Conservation (phyloP, 2,113 vertebrate species). For the Orientallactaga bullata region DNA sequence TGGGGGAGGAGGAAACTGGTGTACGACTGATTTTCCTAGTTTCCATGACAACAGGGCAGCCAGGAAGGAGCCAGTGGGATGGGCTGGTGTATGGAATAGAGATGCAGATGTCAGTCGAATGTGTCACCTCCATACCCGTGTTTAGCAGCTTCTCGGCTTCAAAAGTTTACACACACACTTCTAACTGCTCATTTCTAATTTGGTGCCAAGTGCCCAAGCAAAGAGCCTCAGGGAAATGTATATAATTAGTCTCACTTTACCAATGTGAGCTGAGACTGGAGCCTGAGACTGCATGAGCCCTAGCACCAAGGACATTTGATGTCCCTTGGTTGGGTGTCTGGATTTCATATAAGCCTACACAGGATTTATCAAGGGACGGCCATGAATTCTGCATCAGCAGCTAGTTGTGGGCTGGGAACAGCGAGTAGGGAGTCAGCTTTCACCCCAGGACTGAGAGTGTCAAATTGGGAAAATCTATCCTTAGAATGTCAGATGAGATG, state of each 20-base stretch:
- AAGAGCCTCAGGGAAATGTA: conserved; percentile 13
- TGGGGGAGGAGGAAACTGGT: neutral
- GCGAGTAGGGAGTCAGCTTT: neutral
- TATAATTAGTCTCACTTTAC: conserved; percentile 45
- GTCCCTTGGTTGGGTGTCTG: neutral
- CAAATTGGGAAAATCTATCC: neutral
- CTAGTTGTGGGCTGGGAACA: neutral
- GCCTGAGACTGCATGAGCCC: neutral
- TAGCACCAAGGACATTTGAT: neutral
- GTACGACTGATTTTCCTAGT: conserved; percentile 22
- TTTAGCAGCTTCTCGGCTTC: conserved; percentile 40
- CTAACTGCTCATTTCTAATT: conserved; percentile 54
- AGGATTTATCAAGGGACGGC: neutral
- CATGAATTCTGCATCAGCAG: neutral
- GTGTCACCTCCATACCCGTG: neutral
- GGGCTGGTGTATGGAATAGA: neutral
- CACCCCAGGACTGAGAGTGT: neutral
- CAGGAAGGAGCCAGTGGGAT: neutral
- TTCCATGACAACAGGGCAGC: conserved; percentile 64
- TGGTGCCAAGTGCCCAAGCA: conserved; percentile 22
- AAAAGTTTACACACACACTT: conserved; percentile 4
- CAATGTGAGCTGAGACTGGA: neutral
- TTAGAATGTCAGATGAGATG: neutral
- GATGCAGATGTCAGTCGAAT: conserved; percentile 4
- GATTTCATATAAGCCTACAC: neutral